Base-by-base conservation (phyloP, 2,797 vertebrate genomes). In the Salarias fasciatus region DNA sequence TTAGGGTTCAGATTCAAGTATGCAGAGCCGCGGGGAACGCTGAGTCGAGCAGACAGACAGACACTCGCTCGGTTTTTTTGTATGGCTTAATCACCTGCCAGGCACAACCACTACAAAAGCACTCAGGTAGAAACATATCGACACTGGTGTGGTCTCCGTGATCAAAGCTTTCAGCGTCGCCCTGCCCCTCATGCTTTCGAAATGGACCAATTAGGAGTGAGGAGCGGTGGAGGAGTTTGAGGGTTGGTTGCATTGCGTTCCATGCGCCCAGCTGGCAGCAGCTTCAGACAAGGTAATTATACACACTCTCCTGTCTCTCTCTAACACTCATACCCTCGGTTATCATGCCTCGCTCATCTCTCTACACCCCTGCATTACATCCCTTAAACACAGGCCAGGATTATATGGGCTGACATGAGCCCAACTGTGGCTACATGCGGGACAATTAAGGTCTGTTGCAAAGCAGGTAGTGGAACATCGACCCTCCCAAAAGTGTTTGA, bases 201-300 rank as follows among this genome's bases (percentile, higher is more conserved):
- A 84, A 87, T 82, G 68, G 84, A 84, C 80, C 89, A 92, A 90
- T 90, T 90, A 86, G 64, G 77, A 42, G 52, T 72, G 12, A 53
- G 57, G 51, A 30, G 37, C 33, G 37, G 48, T 13, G 36, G 36
- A 54, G 66, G 53, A 49, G 61, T 49, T 38, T 71, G 72, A 75
- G 82, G 47, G 84, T 58, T 65, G 69, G 74, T 79, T 60, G 64
- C 14, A 41, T 59, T 66, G 61, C 47, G 73, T 82, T 84, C 76
- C 75, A 41, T 68, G 75, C 69, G 87, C 72, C 69, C 64, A 71
- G 70, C 81, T 82, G 83, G 79, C 83, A 85, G 69, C 63, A 36
- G 83, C 82, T 80, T 86, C 83, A 90, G 87, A 91, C 88, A 42
- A 75, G 53, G 86, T 91, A 90, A 90, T 91, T 87, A 89, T 83